Percentiles rank a stretch among this genome's conserved stretches.
These are phyloP conservation scores for Phacellophora camtschatica DNA, from an alignment of 30 jellyfish, hydroid and myxozoan species.

Conservation along the genomic window DNA sequence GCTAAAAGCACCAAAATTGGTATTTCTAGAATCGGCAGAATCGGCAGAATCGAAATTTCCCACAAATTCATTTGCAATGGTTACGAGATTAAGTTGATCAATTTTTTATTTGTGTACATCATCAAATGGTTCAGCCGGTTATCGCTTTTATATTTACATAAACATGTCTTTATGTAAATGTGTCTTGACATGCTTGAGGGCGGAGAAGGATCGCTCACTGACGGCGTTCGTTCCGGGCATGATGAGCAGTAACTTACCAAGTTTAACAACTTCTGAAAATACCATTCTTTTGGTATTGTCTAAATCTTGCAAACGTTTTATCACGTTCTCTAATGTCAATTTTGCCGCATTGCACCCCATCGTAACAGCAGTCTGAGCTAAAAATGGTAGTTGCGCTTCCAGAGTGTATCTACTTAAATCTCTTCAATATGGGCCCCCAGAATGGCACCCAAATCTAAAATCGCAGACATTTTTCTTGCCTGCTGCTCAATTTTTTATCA, in stretches of 20 bases:
- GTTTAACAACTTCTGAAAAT: constrained; percentile 22
- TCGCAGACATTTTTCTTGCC: no score
- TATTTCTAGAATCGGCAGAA: no score
- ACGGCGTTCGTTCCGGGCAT: constrained; percentile 55
- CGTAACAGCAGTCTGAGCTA: neutral
- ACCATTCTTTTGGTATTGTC: constrained; percentile 1
- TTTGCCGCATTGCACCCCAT: neutral
- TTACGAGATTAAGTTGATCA: neutral
- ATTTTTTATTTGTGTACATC: constrained; percentile 5
- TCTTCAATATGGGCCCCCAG: neutral
- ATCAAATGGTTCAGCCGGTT: constrained; percentile 5
- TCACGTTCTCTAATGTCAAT: constrained; percentile 5
- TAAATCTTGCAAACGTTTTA: neutral
- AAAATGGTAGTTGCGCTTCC: constrained; percentile 9
- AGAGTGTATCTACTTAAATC: neutral
- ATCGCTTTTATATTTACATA: no score
- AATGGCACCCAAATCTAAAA: no score
- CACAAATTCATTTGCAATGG: no score
- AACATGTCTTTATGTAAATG: constrained; percentile 1
- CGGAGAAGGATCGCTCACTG: constrained; percentile 50
- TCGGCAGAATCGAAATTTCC: no score
- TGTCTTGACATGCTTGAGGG: constrained; percentile 27
- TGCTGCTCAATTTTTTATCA: no score
- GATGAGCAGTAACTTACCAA: neutral
- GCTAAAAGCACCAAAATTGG: no score